Evolutionary conservation across 2,888 invertebrate species (phyloP).

Genomic region (Drosophila multiciliata): DNA sequence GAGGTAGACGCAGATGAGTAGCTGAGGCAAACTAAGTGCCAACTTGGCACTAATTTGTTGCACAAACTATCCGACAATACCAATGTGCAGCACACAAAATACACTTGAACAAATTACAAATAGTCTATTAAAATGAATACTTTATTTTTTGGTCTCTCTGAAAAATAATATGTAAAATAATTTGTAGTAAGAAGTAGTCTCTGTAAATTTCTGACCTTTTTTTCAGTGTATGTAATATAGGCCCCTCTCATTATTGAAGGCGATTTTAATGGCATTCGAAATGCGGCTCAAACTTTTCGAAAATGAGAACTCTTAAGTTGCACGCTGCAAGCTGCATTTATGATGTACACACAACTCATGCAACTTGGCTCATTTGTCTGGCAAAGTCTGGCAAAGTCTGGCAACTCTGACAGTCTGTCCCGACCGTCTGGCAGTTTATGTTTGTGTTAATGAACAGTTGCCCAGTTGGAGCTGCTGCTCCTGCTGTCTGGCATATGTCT

Average conservation of each 20-base stretch:
- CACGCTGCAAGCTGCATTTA: constrained; percentile 42
- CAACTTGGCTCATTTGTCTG: constrained; percentile 17
- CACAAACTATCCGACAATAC: constrained; percentile 62
- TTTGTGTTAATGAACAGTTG: constrained; percentile 77
- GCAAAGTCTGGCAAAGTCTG: not conserved
- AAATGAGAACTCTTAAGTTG: constrained; percentile 20
- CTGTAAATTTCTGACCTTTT: not conserved
- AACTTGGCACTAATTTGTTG: constrained; percentile 75
- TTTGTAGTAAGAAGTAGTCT: not conserved
- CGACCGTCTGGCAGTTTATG: constrained; percentile 68
- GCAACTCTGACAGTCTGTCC: constrained; percentile 8
- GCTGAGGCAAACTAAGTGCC: constrained; percentile 59
- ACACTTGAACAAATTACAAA: not conserved
- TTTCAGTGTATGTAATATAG: not conserved
- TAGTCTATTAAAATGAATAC: not conserved
- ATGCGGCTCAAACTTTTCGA: constrained; percentile 38
- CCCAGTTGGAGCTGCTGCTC: constrained; percentile 22
- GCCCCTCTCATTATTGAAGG: constrained; percentile 52
- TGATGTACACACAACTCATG: constrained; percentile 36
- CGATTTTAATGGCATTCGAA: constrained; percentile 67
- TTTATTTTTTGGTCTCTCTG: not conserved
- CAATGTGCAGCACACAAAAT: constrained; percentile 24
- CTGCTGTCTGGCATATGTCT: constrained; percentile 65
- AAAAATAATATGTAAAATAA: not conserved
- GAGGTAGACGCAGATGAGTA: constrained; percentile 6